Evolutionary conservation across 2,113 vertebrate species (phyloP), one percentile per base, ranked within the genome.

Genomic region (Phalacrocorax carbo): DNA sequence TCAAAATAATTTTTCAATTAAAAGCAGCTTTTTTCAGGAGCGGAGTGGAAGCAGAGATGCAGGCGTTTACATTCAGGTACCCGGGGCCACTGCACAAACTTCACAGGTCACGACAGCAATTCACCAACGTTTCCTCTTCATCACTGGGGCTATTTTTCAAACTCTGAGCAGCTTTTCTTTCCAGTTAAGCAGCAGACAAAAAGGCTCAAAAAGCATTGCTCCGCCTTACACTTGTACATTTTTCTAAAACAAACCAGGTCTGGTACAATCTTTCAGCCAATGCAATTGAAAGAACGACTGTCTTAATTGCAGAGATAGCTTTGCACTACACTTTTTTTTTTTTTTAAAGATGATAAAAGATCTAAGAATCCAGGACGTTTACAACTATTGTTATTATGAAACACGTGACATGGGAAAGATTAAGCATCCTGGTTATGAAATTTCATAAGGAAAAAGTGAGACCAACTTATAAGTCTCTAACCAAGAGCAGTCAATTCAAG

Each of bases 161-260:
- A 46, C 48, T 42, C 52, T 7, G 26, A 55, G 54, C 9, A 49
- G 77, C 15, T 69, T 21, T 48, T 61, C 46, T 34, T 54, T 42
- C n/a, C 40, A 23, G 38, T 32, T 58, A 23, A 46, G 40, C 23
- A 62, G 60, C 2, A 0, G 7, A 25, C 1, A 0, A 34, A 58
- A 89, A 68, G 69, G 60, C 60, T 89, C 36, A 36, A 17, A 51
- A 32, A 82, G 16, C 77, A 36, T 9, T 2, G n/a, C 42, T 73
- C 52, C 69, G 51, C 20, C 26, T 44, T 25, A 26, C 10, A 11
- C 30, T 27, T 26, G 62, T 1, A 9, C 3, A 3, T n/a, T 30
- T 55, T 65, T 58, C 44, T 40, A 49, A 17, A 19, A 19, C 30
- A 58, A 27, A 32, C 26, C 27, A 38, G n/a, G 21, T 12, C 49